Evolutionary conservation across 2,797 vertebrate genomes (phyloP).

Genomic region (Monodelphis domestica): DNA sequence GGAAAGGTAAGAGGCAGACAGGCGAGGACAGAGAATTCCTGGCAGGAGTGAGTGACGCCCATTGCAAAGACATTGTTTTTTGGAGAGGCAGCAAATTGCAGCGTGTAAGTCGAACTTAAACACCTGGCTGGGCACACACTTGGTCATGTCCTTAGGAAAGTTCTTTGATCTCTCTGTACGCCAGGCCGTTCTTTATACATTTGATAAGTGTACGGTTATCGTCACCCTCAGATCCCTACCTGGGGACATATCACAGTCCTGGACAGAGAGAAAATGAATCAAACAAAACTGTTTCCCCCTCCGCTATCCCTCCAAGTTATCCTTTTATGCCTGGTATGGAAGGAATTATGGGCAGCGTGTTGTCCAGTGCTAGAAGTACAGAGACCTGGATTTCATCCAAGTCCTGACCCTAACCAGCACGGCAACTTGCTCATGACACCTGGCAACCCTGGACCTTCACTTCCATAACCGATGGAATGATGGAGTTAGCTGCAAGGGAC

Average conservation of each 20-base stretch:
- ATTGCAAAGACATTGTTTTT: not conserved
- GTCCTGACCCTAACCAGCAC: not conserved
- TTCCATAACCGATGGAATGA: too few species aligned
- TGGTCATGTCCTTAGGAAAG: not conserved
- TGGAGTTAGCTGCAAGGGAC: not conserved
- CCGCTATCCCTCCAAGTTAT: not conserved
- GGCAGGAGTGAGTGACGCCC: not conserved
- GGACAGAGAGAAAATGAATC: not conserved
- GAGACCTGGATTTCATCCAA: not conserved
- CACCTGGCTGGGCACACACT: not conserved
- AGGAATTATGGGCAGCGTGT: not conserved
- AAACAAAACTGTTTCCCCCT: not conserved
- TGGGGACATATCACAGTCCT: not conserved
- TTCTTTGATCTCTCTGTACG: not conserved
- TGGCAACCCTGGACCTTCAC: not conserved
- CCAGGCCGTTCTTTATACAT: not conserved
- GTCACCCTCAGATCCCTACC: not conserved
- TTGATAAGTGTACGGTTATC: not conserved
- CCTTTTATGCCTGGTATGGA: not conserved
- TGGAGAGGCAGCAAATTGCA: not conserved
- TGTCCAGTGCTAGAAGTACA: not conserved
- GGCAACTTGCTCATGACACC: not conserved
- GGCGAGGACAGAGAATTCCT: not conserved
- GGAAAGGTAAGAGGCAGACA: not conserved
- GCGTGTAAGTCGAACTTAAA: not conserved